Percentiles rank a stretch among this genome's conserved stretches.
Evolutionary conservation across 1,140 invertebrate genomes (phyloP).

Genomic region (Tyrophagus putrescentiae): DNA sequence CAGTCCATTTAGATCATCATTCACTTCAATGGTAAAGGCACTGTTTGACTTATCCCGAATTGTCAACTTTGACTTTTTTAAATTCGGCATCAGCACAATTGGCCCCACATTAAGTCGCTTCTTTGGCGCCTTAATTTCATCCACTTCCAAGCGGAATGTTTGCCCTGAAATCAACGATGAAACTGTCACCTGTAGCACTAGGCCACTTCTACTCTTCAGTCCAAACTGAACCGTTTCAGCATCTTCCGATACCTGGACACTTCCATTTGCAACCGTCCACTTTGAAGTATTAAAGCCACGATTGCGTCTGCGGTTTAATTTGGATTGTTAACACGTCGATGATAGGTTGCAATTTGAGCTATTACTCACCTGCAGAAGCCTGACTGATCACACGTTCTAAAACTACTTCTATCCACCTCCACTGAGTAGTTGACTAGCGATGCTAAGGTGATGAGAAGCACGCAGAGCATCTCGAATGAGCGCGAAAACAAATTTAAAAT

Average conservation of each 20-base stretch:
- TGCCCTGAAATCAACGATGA: conserved; percentile 11
- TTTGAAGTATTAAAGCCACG: too few species aligned
- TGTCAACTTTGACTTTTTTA: conserved; percentile 3
- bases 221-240: background rate
- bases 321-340: background rate
- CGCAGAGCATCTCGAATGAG: too few species aligned
- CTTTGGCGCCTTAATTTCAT: conserved; percentile 63
- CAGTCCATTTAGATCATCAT: too few species aligned
- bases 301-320: background rate
- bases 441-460: too few species aligned
- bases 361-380: conserved; percentile 76
- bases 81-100: conserved; percentile 42
- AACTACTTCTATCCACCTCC: conserved; percentile 76
- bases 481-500: too few species aligned
- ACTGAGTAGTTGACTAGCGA: too few species aligned
- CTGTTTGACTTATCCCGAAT: conserved; percentile 33
- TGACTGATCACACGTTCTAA: conserved; percentile 86
- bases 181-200: background rate
- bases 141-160: conserved; percentile 58
- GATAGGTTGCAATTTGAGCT: background rate
- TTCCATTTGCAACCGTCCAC: background rate
- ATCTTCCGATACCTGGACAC: background rate
- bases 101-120: conserved; percentile 62
- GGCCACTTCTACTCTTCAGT: background rate
- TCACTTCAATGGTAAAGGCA: conserved; percentile 42